A percentile compares a stretch with the other conserved stretches of the same genome.
These are phyloP conservation scores for Oscheius sp. DNA, from an alignment of 2,888 invertebrate species.

Conservation along the genomic window DNA sequence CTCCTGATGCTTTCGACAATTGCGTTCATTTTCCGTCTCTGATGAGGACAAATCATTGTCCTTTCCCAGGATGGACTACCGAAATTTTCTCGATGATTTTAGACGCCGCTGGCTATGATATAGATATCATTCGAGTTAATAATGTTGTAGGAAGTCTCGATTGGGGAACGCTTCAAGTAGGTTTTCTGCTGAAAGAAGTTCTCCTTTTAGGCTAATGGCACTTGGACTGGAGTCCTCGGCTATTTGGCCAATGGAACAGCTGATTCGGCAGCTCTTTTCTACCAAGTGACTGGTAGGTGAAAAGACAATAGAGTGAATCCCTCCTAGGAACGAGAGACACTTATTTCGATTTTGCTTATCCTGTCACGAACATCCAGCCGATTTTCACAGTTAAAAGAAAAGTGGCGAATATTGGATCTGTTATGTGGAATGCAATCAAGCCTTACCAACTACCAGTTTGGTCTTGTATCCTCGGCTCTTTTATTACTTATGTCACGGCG, in stretches of 20 bases:
- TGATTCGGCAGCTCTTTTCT: constrained; percentile 54
- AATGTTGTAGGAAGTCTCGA: constrained; percentile 40
- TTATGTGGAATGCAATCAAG: constrained; percentile 61
- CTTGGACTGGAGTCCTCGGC: constrained; percentile 58
- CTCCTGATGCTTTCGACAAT: constrained; percentile 57
- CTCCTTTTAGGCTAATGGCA: constrained; percentile 23
- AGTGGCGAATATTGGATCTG: constrained; percentile 37
- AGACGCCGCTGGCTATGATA: constrained; percentile 37
- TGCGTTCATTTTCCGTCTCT: constrained; percentile 55
- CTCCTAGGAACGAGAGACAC: no score
- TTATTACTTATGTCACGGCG: constrained; percentile 32
- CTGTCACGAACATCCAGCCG: constrained; percentile 53
- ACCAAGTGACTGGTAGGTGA: constrained; percentile 52
- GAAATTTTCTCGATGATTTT: constrained; percentile 49
- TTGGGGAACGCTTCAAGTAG: constrained; percentile 44
- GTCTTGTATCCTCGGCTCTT: constrained; percentile 46
- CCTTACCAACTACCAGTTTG: constrained; percentile 53
- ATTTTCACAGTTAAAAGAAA: constrained; percentile 42
- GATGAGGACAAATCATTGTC: constrained; percentile 49
- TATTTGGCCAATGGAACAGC: constrained; percentile 55
- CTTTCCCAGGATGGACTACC: constrained; percentile 58
- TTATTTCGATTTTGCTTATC: constrained; percentile 55
- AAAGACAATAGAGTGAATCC: no score
- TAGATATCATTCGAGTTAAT: constrained; percentile 33
- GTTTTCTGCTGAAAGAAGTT: neutral